Evolutionary conservation across 2,797 vertebrate species (phyloP).

Genomic region (Strix occidentalis): DNA sequence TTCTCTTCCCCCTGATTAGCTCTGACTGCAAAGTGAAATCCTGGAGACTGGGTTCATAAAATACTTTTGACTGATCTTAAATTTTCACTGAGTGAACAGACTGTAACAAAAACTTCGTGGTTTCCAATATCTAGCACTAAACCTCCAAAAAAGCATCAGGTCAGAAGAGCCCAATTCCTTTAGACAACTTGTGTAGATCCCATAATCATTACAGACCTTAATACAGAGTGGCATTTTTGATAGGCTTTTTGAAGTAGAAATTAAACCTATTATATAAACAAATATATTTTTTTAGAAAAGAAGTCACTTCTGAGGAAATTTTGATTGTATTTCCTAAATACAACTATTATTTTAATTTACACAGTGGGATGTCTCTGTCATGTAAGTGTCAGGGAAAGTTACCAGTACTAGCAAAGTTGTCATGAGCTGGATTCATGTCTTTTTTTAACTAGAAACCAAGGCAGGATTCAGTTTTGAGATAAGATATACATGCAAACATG

Average conservation of each 20-base stretch:
- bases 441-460: not conserved
- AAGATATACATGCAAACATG: not conserved
- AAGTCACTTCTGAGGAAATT: not conserved
- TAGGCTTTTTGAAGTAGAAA: not conserved
- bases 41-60: not conserved
- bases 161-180: not conserved
- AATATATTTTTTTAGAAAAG: not conserved
- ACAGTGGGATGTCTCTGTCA: not conserved
- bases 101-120: not conserved
- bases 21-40: not conserved
- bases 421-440: not conserved
- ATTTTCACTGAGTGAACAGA: not conserved
- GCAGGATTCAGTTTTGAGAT: not conserved
- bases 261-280: not conserved
- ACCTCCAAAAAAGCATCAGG: accelerated
- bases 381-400: not conserved
- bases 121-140: not conserved
- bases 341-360: not conserved
- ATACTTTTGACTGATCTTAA: not conserved
- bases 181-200: not conserved
- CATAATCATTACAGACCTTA: not conserved
- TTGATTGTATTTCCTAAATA: not conserved
- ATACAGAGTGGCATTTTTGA: not conserved
- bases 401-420: not conserved
- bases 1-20: not conserved